Conservation (phyloP, 92 coral and sea anemone species). For the Heteractis magnifica region DNA sequence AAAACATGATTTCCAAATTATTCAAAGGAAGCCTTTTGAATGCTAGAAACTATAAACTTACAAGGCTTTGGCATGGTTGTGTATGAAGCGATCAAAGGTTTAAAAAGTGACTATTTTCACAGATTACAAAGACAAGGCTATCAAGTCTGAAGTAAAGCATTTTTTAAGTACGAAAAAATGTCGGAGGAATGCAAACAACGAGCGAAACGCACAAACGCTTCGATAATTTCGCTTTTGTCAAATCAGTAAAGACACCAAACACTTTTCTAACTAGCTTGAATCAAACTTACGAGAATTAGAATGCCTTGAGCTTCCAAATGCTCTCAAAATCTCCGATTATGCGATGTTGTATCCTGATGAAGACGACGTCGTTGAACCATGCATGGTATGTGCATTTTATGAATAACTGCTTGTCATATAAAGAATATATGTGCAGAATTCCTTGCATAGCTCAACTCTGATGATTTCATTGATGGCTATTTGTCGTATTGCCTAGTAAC, state of each 20-base stretch:
- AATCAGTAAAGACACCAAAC: neutral
- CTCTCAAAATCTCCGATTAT: conserved; percentile 15
- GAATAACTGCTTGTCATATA: conserved; percentile 39
- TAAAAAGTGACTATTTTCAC: neutral
- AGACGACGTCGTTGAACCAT: conserved; percentile 34
- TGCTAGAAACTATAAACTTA: neutral
- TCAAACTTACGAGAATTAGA: neutral
- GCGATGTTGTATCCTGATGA: conserved; percentile 10
- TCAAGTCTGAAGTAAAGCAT: conserved; percentile 7
- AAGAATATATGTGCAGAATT: conserved; percentile 46
- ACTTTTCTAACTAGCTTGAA: neutral
- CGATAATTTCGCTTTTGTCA: neutral
- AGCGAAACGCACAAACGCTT: conserved; percentile 58
- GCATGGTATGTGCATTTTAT: conserved; percentile 45
- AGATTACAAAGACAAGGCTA: neutral
- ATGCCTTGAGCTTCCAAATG: neutral
- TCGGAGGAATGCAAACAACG: conserved; percentile 77
- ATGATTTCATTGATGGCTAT: conserved; percentile 26
- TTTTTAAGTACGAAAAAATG: conserved; percentile 58
- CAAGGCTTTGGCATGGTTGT: neutral
- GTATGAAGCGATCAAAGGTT: conserved; percentile 3
- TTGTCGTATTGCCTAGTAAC: conserved; percentile 40
- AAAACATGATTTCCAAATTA: too few relatives aligned
- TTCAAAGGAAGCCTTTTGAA: neutral
- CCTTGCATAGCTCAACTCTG: conserved; percentile 60